phyloP scores from a whole-genome alignment of 2,888 invertebrate genomes.

The Idaea biselata region DNA sequence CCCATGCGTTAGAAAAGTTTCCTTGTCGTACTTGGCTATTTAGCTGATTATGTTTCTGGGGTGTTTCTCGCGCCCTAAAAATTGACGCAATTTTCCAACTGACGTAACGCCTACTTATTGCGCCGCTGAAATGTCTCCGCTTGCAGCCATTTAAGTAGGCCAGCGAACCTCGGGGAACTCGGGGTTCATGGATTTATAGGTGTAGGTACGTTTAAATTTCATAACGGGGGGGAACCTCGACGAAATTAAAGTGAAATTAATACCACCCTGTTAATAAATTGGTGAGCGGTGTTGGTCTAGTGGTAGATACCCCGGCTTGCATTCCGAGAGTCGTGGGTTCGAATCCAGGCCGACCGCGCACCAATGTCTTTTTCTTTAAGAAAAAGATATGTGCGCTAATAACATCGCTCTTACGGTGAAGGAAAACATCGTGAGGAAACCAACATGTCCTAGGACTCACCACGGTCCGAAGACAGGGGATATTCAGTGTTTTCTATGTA shows the following conservation, averaged over 20 bases:
- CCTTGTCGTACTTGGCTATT: slow-evolving; percentile 48
- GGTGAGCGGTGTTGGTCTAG: too few relatives aligned
- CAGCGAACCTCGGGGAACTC: slow-evolving; percentile 45
- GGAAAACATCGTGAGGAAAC: too few relatives aligned
- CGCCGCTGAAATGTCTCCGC: slow-evolving; percentile 61
- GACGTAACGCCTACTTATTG: slow-evolving; percentile 67
- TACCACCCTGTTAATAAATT: slow-evolving; percentile 28
- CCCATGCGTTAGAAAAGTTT: slow-evolving; percentile 36
- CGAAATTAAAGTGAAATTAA: slow-evolving; percentile 36
- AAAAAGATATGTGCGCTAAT: too few relatives aligned
- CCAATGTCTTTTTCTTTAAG: too few relatives aligned
- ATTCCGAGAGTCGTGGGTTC: too few relatives aligned
- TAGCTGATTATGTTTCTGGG: slow-evolving; percentile 53
- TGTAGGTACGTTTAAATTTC: slow-evolving; percentile 51
- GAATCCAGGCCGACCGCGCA: too few relatives aligned
- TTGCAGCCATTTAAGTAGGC: slow-evolving; percentile 56
- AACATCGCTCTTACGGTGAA: too few relatives aligned
- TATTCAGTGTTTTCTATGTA: too few relatives aligned
- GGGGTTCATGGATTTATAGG: slow-evolving; percentile 51
- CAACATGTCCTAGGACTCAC: too few relatives aligned
- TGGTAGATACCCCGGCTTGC: too few relatives aligned
- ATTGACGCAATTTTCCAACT: slow-evolving; percentile 72
- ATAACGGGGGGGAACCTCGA: slow-evolving; percentile 41
- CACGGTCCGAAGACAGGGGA: too few relatives aligned
- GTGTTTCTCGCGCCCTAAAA: slow-evolving; percentile 52